Evolutionary conservation across 2,113 vertebrate species (phyloP).

Genomic region (Rhagologus leucostigma): DNA sequence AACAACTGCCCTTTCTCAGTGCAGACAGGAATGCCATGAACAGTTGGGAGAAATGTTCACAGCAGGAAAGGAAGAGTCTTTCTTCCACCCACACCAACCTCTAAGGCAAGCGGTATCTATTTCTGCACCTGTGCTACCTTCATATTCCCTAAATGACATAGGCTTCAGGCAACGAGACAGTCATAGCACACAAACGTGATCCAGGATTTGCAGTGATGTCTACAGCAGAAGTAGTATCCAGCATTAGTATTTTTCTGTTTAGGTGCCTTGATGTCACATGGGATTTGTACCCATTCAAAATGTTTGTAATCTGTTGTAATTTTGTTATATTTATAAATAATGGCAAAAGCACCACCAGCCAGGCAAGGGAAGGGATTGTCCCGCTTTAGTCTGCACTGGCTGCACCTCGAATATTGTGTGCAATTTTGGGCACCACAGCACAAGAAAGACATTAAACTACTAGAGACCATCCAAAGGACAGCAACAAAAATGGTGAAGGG

Average conservation of each 20-base stretch:
- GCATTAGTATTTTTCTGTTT: neutral
- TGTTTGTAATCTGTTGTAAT: neutral
- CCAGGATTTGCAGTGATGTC: neutral
- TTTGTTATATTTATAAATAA: neutral
- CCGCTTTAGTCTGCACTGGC: neutral
- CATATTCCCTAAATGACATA: neutral
- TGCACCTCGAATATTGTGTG: neutral
- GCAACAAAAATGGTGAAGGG: neutral
- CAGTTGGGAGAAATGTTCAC: neutral
- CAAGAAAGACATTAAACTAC: neutral
- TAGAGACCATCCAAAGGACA: neutral
- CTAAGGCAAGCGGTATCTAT: neutral
- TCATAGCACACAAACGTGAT: neutral
- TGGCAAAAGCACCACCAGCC: neutral
- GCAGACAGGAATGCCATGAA: neutral
- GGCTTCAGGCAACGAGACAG: neutral
- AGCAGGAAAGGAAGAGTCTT: neutral
- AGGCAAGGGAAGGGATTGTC: neutral
- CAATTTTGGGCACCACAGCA: too few relatives aligned
- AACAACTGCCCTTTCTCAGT: neutral
- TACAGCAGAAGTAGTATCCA: neutral
- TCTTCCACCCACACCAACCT: neutral
- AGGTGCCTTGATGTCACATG: neutral
- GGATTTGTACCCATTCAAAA: neutral
- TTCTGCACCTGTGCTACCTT: neutral